These are phyloP conservation scores for Lophochroa leadbeateri DNA, from an alignment of 2,113 vertebrate species.

Conservation along the genomic window DNA sequence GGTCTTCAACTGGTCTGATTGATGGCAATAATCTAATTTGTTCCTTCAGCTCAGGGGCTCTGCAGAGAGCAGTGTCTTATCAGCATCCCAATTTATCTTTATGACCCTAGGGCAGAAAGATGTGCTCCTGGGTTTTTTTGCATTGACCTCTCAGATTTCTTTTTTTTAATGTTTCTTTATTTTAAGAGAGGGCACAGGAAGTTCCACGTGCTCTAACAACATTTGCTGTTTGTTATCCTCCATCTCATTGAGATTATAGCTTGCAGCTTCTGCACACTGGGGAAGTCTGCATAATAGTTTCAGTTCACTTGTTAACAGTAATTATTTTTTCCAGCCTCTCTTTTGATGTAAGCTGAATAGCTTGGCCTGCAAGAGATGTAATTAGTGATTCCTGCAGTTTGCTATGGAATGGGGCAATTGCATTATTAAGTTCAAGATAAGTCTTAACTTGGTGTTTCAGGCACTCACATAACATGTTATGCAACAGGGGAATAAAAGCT, in stretches of 20 bases:
- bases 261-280: conserved; percentile 13
- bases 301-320: conserved; percentile 54
- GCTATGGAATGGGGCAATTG: neutral
- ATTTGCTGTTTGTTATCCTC: neutral
- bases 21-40: neutral
- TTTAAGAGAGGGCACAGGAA: neutral
- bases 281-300: conserved; percentile 51
- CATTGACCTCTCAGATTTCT: neutral
- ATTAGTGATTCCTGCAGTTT: conserved; percentile 51
- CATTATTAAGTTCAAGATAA: conserved; percentile 20
- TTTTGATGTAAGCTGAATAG: conserved; percentile 35
- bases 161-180: neutral
- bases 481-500: neutral
- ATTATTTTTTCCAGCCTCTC: conserved; percentile 46
- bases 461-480: neutral
- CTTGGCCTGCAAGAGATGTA: conserved; percentile 27
- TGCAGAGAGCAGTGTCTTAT: neutral
- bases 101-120: conserved; percentile 1
- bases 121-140: neutral
- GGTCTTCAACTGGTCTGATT: neutral
- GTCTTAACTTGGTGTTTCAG: neutral
- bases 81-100: neutral
- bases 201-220: neutral
- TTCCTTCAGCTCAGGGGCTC: neutral
- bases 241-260: neutral